phyloP scores from a whole-genome alignment of 2,797 vertebrate species.

The Orientallactaga sibirica region DNA sequence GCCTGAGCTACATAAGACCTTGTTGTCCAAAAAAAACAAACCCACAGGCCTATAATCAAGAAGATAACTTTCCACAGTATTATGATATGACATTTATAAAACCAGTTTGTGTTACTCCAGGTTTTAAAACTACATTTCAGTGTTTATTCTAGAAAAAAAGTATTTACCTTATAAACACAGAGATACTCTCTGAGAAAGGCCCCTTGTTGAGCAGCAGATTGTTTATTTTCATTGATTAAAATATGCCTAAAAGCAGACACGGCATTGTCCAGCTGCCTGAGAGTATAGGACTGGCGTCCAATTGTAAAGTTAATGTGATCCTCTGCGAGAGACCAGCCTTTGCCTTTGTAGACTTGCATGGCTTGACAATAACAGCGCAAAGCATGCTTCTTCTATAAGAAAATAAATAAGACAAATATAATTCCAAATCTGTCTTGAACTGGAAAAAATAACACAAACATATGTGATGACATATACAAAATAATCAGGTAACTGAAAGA shows the following conservation, averaged over 20 bases:
- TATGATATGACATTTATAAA: constrained; percentile 26
- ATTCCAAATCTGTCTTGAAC: constrained; percentile 17
- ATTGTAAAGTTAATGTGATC: constrained; percentile 99
- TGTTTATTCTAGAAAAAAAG: constrained; percentile 34
- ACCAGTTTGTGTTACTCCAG: constrained; percentile 21
- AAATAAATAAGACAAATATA: constrained; percentile 65
- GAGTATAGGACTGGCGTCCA: constrained; percentile 96
- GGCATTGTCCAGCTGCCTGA: constrained; percentile 94
- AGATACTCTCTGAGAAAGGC: constrained; percentile 98
- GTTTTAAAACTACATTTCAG: constrained; percentile 34
- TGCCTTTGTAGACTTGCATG: constrained; percentile 98
- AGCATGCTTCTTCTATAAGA: constrained; percentile 94
- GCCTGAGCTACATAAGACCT: too few relatives aligned
- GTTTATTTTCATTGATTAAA: constrained; percentile 96
- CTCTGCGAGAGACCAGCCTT: constrained; percentile 97
- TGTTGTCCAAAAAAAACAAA: too few relatives aligned
- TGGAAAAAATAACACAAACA: constrained; percentile 22
- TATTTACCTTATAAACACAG: constrained; percentile 95
- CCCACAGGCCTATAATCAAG: background rate
- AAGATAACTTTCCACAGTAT: background rate
- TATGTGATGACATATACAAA: background rate
- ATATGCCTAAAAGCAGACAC: constrained; percentile 96
- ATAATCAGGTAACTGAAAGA: constrained; percentile 2
- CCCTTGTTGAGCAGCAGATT: constrained; percentile 95
- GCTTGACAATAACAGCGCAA: constrained; percentile 98